Base-by-base conservation (phyloP, 2,113 vertebrate species). In the Muntiacus reevesi region DNA sequence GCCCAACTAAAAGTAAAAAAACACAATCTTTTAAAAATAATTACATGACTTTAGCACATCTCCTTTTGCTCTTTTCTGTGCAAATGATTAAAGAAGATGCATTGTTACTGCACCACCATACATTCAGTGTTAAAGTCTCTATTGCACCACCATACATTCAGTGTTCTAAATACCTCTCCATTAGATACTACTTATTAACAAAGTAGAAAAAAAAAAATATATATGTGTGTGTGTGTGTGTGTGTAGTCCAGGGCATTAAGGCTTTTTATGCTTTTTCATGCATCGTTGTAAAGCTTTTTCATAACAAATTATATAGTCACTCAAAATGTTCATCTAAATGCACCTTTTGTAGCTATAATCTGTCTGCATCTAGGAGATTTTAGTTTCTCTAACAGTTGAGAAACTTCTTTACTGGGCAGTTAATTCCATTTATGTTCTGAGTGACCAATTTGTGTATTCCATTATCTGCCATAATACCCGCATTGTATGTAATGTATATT, bases 371-470 rank as follows among this genome's bases (percentile, higher is more conserved):
- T 57, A 60, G 84, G 79, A 87, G 78, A 97, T 96, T 98, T 40
- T 93, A 15, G 21, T 89, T 59, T 97, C 87, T 97, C 47, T 45
- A 94, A 94, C 95, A 93, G 79, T 95, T 96, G 94, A 97, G 79
- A 91, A 95, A 97, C 45, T 93, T 93, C 84, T 96, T 96, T 96
- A 84, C 57, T 97, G 57, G 88, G 47, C 79, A 96, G 40, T 97
- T 98, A 98, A 96, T 96, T 52, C 62, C 84, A 87, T 97, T 97
- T 96, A 96, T 94, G 86, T 97, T 97, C 94, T 67, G 57, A 97
- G 60, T 98, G 91, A 98, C 84, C 96, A 96, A 97, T 97, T 82
- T 97, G 86, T 93, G 27, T 91, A 91, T 97, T 89, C 81, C 87
- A 97, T 97, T 97, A 90, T 50, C 78, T 95, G 54, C 45, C 52